These are phyloP conservation scores for Salvator merianae DNA, from an alignment of 2,113 vertebrate genomes.

Conservation along the genomic window DNA sequence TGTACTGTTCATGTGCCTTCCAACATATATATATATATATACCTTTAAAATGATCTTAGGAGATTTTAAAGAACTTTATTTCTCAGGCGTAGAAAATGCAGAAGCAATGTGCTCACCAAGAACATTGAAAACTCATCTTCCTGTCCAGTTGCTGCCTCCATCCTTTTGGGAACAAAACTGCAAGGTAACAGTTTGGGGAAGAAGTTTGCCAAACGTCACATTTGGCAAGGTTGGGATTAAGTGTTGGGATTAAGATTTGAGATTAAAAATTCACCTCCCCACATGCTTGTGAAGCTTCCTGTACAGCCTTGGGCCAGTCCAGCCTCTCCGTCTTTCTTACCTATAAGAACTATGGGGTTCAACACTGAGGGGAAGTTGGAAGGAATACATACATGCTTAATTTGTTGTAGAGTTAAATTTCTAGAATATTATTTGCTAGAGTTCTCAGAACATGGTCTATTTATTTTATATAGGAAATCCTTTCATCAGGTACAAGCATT, in stretches of 20 bases:
- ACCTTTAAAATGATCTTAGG: background rate
- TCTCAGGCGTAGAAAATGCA: constrained; percentile 71
- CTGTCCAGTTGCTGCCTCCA: constrained; percentile 71
- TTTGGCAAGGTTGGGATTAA: background rate
- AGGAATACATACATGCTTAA: background rate
- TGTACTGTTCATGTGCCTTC: background rate
- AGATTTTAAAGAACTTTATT: constrained; percentile 22
- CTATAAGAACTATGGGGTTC: background rate
- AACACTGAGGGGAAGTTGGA: background rate
- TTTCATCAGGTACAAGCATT: background rate
- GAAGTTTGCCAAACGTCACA: background rate
- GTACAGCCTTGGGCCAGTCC: background rate
- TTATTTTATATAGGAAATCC: background rate
- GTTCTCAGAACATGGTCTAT: no score
- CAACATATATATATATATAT: no score
- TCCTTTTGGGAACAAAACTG: constrained; percentile 77
- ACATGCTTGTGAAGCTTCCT: background rate
- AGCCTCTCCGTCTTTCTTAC: background rate
- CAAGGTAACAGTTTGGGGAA: constrained; percentile 65
- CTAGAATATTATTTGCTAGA: no score
- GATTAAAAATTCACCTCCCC: background rate
- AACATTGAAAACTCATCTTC: constrained; percentile 78
- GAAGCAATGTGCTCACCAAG: constrained; percentile 75
- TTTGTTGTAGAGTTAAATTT: background rate
- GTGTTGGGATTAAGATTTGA: background rate